Conservation (phyloP, 1,140 invertebrate species). For the Caenorhabditis elegans region WBcel235 BX284606.5:9364501-9365000, state of each 20-base stretch:
- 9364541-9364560: not conserved
- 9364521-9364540: not conserved
- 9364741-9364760: not conserved
- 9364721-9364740: not conserved
- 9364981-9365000: not conserved
- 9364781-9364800: not conserved
- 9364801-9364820: not conserved
- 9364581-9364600: conserved; percentile 12
- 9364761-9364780: not conserved
- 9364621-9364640: not conserved
- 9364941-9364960: not conserved
- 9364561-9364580: not conserved
- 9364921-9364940: conserved; percentile 25
- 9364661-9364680: not conserved
- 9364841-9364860: not conserved
- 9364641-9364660: not conserved
- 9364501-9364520: not conserved
- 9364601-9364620: not conserved
- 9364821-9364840: not conserved
- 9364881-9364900: not conserved
- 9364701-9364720: not conserved
- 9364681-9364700: not conserved
- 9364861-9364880: not conserved
- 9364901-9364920: not conserved
- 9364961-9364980: not conserved